Conservation (phyloP, 2,113 vertebrate species). For the Cynopterus brachyotis region DNA sequence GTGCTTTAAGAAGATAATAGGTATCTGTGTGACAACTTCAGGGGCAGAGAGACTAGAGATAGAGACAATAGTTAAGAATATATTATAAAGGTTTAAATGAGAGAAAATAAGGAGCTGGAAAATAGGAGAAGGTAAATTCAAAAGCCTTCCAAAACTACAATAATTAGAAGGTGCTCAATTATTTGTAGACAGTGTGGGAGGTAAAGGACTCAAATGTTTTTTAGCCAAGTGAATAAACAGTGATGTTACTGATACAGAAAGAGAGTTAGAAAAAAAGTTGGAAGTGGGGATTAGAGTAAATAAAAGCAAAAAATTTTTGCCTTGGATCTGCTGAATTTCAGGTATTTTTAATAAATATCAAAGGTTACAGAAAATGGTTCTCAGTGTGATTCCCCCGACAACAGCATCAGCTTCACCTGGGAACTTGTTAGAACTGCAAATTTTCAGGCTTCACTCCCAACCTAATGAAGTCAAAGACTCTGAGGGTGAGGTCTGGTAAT, state of each 20-base stretch:
- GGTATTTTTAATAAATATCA: neutral
- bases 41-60: neutral
- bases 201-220: neutral
- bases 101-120: neutral
- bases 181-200: neutral
- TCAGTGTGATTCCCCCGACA: neutral
- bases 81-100: neutral
- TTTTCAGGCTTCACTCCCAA: neutral
- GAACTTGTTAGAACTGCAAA: neutral
- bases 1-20: neutral
- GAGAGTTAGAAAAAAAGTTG: neutral
- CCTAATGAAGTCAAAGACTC: neutral
- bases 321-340: neutral
- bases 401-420: neutral
- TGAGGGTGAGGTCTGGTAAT: neutral
- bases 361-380: neutral
- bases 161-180: neutral
- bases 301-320: neutral
- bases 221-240: neutral
- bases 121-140: neutral
- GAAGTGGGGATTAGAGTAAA: neutral
- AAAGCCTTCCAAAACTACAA: neutral
- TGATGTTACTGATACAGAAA: neutral
- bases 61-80: neutral
- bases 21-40: neutral